Percentiles rank a stretch among this genome's conserved stretches.
Conservation (phyloP, 2,888 invertebrate genomes). For the Beris chalybata region DNA sequence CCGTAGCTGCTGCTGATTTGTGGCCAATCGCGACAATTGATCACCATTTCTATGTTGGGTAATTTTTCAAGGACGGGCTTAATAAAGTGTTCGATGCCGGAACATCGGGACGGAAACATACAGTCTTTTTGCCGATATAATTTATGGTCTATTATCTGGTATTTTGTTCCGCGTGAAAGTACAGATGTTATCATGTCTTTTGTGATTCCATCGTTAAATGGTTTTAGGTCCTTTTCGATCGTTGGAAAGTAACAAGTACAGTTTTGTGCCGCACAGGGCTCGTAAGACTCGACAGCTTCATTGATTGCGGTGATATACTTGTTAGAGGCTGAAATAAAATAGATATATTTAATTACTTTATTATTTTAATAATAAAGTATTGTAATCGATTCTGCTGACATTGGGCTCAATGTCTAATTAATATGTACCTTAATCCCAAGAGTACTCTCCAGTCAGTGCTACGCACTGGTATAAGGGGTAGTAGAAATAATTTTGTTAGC, state of each 20-base stretch:
- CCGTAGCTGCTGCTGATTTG: conserved; percentile 71
- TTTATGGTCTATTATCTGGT: conserved; percentile 79
- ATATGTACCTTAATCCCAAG: no score
- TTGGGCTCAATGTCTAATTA: no score
- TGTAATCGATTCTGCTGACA: no score
- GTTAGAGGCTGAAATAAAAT: conserved; percentile 6
- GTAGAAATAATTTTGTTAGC: no score
- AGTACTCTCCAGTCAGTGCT: no score
- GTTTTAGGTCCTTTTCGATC: conserved; percentile 68
- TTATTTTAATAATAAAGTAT: no score
- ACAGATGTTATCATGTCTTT: conserved; percentile 62
- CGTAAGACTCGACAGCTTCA: conserved; percentile 58
- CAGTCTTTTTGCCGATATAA: conserved; percentile 83
- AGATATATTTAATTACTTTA: no score
- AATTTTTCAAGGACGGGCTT: conserved; percentile 67
- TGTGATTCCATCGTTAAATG: conserved; percentile 72
- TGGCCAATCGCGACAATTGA: conserved; percentile 94
- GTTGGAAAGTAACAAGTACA: conserved; percentile 68
- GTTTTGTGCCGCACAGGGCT: conserved; percentile 54
- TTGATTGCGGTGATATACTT: conserved; percentile 51
- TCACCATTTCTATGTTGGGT: conserved; percentile 80
- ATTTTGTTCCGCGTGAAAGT: conserved; percentile 67
- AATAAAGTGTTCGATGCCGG: conserved; percentile 88
- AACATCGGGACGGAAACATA: conserved; percentile 90
- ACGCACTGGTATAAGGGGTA: no score